Evolutionary conservation across 2,113 vertebrate genomes (phyloP).

Genomic region (Nesoenas mayeri): DNA sequence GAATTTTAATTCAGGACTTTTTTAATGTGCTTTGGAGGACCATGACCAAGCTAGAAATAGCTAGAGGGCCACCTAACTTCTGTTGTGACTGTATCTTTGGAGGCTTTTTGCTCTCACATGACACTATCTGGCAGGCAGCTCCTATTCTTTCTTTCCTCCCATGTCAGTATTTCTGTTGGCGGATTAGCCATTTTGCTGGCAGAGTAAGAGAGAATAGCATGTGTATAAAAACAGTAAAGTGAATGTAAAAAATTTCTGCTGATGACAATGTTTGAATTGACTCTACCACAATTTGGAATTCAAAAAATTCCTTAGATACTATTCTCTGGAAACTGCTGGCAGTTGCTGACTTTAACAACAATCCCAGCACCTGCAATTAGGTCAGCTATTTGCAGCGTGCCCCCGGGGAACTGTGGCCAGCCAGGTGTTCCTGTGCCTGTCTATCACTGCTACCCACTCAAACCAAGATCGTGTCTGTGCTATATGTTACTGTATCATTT

Average conservation of each 20-base stretch:
- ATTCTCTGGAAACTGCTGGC: neutral
- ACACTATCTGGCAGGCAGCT: neutral
- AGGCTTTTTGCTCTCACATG: neutral
- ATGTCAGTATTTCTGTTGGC: neutral
- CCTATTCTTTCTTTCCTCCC: neutral
- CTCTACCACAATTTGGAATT: neutral
- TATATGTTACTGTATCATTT: neutral
- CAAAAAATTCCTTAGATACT: neutral
- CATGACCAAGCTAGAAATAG: neutral
- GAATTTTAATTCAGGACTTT: neutral
- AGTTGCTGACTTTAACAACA: slow-evolving; percentile 3
- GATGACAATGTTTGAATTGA: neutral
- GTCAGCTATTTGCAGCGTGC: slow-evolving; percentile 46
- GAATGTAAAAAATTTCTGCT: slow-evolving; percentile 11
- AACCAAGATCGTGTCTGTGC: neutral
- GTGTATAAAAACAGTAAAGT: neutral
- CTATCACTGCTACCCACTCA: neutral
- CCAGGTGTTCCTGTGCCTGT: slow-evolving; percentile 17
- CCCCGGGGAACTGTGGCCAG: neutral
- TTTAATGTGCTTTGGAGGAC: neutral
- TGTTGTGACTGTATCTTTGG: neutral
- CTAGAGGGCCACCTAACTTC: neutral
- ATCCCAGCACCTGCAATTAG: slow-evolving; percentile 31
- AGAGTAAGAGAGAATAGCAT: neutral
- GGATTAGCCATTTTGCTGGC: neutral